Evolutionary conservation across 2,797 vertebrate genomes (phyloP).

Genomic region (Geotrypetes seraphini): DNA sequence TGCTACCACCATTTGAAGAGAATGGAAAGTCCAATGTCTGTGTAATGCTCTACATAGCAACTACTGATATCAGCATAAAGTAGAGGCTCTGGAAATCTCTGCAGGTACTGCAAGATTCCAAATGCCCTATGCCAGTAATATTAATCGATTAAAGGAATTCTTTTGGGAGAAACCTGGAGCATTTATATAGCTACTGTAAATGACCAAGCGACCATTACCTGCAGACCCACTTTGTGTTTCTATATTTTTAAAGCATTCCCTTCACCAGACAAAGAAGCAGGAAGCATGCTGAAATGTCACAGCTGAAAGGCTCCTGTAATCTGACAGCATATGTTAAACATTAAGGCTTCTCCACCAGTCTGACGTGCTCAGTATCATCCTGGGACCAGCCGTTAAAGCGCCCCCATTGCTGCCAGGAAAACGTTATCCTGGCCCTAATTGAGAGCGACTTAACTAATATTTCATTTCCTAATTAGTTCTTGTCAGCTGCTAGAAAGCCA

Average conservation of each 20-base stretch:
- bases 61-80: too few relatives aligned
- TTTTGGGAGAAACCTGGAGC: too few relatives aligned
- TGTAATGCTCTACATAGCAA: too few relatives aligned
- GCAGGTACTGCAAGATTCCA: too few relatives aligned
- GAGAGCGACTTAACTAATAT: slow-evolving; percentile 52
- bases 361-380: slow-evolving; percentile 42
- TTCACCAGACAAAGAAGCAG: slow-evolving; percentile 31
- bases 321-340: slow-evolving; percentile 42
- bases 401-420: slow-evolving; percentile 40
- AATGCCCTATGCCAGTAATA: too few relatives aligned
- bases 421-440: slow-evolving; percentile 52
- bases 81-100: too few relatives aligned
- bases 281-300: slow-evolving; percentile 40
- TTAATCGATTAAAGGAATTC: too few relatives aligned
- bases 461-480: slow-evolving; percentile 60
- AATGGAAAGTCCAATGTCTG: too few relatives aligned
- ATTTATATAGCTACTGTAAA: too few relatives aligned
- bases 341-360: slow-evolving; percentile 43
- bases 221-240: slow-evolving; percentile 16
- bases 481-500: slow-evolving; percentile 43
- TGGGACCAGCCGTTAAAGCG: slow-evolving; percentile 42
- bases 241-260: too few relatives aligned
- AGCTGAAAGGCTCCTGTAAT: slow-evolving; percentile 46
- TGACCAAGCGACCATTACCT: slow-evolving; percentile 25
- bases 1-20: too few relatives aligned